Percentiles rank a stretch among this genome's conserved stretches.
These are phyloP conservation scores for Torymus auratus DNA, from an alignment of 2,888 invertebrate genomes.

Conservation along the genomic window DNA sequence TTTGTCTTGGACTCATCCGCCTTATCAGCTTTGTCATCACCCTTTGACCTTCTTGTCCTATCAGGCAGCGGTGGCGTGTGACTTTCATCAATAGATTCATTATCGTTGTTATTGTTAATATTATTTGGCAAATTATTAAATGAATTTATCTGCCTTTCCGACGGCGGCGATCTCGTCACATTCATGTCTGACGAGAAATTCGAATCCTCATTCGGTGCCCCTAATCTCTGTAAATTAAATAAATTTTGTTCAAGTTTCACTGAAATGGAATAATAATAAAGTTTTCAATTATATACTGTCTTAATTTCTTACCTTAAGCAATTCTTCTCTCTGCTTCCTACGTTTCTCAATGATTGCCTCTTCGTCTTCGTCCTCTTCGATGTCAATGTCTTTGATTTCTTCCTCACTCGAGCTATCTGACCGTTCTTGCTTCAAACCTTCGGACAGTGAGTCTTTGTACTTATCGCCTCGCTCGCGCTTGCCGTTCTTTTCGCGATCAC, in stretches of 20 bases:
- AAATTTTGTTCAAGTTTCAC: background rate
- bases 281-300: too few species aligned
- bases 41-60: slow-evolving; percentile 65
- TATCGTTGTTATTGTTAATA: slow-evolving; percentile 68
- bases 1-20: slow-evolving; percentile 60
- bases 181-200: slow-evolving; percentile 71
- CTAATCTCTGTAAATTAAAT: slow-evolving; percentile 77
- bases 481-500: slow-evolving; percentile 74
- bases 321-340: slow-evolving; percentile 90
- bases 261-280: too few species aligned
- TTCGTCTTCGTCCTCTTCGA: slow-evolving; percentile 93
- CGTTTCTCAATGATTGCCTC: slow-evolving; percentile 94
- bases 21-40: slow-evolving; percentile 65
- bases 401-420: slow-evolving; percentile 85
- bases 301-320: slow-evolving; percentile 83
- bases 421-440: slow-evolving; percentile 84
- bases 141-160: slow-evolving; percentile 60
- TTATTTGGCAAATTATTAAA: slow-evolving; percentile 61
- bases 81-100: slow-evolving; percentile 72
- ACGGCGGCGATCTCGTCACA: slow-evolving; percentile 62
- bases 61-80: slow-evolving; percentile 73
- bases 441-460: slow-evolving; percentile 85
- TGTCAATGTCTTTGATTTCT: slow-evolving; percentile 83
- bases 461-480: slow-evolving; percentile 78
- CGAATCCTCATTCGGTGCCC: slow-evolving; percentile 80